A percentile compares a stretch with the other conserved stretches of the same genome.
Conservation (phyloP, 2,888 invertebrate species). For the Prenolepis imparis region DNA sequence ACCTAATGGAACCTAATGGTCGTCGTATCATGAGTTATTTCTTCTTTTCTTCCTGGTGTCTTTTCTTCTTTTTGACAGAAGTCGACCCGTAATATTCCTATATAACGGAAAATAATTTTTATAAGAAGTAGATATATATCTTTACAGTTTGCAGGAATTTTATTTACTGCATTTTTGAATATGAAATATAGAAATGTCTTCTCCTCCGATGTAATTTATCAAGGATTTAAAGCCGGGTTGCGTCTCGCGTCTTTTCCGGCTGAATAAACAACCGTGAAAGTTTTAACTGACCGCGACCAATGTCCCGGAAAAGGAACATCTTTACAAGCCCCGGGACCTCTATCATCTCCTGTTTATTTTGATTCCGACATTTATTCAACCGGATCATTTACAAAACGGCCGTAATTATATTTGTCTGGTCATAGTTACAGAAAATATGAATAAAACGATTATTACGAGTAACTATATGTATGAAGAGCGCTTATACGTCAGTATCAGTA, state of each 20-base stretch:
- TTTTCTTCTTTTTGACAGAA: too few relatives aligned
- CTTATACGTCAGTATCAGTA: not conserved
- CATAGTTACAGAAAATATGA: slow-evolving; percentile 2
- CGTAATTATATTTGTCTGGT: slow-evolving; percentile 32
- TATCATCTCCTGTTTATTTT: slow-evolving; percentile 41
- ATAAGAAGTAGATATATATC: not conserved
- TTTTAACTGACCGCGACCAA: slow-evolving; percentile 57
- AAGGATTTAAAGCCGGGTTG: slow-evolving; percentile 46
- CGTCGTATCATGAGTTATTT: not conserved
- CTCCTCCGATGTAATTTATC: slow-evolving; percentile 27
- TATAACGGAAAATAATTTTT: not conserved
- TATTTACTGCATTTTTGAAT: not conserved
- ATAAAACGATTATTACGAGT: slow-evolving; percentile 38
- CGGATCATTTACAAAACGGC: slow-evolving; percentile 35
- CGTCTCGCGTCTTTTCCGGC: slow-evolving; percentile 55
- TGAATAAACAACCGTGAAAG: slow-evolving; percentile 69
- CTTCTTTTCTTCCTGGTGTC: not conserved
- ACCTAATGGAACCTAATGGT: too few relatives aligned
- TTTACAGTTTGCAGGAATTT: not conserved
- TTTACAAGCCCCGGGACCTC: slow-evolving; percentile 38
- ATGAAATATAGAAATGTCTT: slow-evolving; percentile 45
- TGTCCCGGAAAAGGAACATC: slow-evolving; percentile 60
- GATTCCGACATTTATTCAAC: slow-evolving; percentile 19
- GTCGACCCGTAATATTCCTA: not conserved
- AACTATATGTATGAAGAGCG: not conserved